phyloP scores from a whole-genome alignment of 1,140 invertebrate genomes.

The Argopecten irradians region DNA sequence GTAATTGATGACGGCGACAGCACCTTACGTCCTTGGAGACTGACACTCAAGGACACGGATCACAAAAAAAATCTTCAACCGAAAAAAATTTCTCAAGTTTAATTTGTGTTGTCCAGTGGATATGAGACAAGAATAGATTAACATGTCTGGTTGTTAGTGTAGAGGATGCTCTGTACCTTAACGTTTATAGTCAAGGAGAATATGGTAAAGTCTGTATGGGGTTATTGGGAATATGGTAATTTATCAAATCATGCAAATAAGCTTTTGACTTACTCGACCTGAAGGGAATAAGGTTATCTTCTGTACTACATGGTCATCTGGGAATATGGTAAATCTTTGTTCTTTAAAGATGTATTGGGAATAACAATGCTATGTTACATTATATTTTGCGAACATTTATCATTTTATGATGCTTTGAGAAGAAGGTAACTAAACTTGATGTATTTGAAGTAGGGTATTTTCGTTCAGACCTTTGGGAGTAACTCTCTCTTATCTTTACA shows the following conservation, averaged over 20 bases:
- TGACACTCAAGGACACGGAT: not conserved
- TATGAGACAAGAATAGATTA: not conserved
- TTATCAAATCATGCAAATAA: too few species aligned
- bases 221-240: not conserved
- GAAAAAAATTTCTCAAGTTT: not conserved
- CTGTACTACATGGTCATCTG: not conserved
- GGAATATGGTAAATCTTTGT: not conserved
- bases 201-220: too few species aligned
- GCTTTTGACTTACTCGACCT: not conserved
- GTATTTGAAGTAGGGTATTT: too few species aligned
- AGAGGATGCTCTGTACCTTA: too few species aligned
- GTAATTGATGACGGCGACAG: conserved; percentile 4
- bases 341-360: not conserved
- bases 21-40: not conserved
- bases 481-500: not conserved
- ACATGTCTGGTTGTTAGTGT: not conserved
- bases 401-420: not conserved
- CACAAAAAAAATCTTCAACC: not conserved
- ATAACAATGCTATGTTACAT: not conserved
- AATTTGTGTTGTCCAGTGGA: not conserved
- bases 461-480: not conserved
- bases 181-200: too few species aligned
- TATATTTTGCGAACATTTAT: not conserved
- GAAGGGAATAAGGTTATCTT: not conserved
- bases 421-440: not conserved